Evolutionary conservation across 2,113 vertebrate genomes (phyloP), one percentile per base, ranked within the genome.

Genomic region (Marcusenius ussheri): DNA sequence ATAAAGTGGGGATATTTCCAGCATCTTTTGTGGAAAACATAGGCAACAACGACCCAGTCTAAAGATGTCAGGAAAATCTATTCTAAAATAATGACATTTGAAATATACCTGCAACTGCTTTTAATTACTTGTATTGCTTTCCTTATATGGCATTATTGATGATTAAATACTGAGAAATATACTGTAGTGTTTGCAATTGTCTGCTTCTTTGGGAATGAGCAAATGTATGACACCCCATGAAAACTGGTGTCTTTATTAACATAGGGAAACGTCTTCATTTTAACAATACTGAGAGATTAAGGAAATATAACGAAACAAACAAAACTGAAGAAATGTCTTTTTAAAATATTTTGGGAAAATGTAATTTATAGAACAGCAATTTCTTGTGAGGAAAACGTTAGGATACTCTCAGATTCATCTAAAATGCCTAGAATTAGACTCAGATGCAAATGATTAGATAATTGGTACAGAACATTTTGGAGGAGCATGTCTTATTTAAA

Each of bases 1-100:
- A 97, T 35, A 97, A 96, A 31, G 94, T 92, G 3, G 98, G 98
- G 45, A 99, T 99, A 91, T 99, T 99, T 92, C 98, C 98, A 35
- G 96, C 94, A 0, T 94, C 96, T 0, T 99, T 98, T 19, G 93
- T 98, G 92, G 89, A 94, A 91, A 83, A 94, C 56, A 85, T 86
- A 80, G 88, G 27, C 4, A 91, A 91, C 45, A 58, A 89, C 17
- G 8, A 88, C 45, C 84, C 85, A 87, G 3, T 88, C 27, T 88
- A 42, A 56, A 56, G 24, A 21, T 47, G 83, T 47, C 45, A 47
- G n/a, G 83, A 49, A 49, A 47, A 85, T 11, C 46, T 49, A 5
- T 49, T 49, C 1, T 85, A 21, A 85, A 85, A 49, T 42, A 77
- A 17, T 39, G 31, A 13, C 35, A 42, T 42, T 17, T 80, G 35